A percentile compares a stretch with the other conserved stretches of the same genome.
Conservation (phyloP, 2,797 vertebrate genomes). For the Alfaro cultratus region DNA sequence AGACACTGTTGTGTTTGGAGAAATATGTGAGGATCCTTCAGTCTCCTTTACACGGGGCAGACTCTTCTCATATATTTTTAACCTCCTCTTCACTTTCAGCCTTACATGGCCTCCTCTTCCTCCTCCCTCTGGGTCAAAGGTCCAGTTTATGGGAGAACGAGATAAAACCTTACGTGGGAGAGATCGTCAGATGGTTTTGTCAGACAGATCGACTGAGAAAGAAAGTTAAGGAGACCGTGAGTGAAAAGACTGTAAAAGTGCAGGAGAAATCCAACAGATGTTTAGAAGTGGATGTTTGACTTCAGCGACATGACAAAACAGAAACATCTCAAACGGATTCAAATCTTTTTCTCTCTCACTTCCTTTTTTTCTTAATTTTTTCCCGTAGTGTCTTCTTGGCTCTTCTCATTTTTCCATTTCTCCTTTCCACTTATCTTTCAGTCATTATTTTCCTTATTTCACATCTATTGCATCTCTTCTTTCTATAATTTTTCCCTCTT, state of each 20-base stretch:
- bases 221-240: conserved; percentile 3
- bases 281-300: conserved; percentile 34
- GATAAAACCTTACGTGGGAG: conserved; percentile 50
- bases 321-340: conserved; percentile 45
- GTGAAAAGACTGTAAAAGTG: conserved; percentile 18
- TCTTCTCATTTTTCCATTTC: not conserved
- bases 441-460: not conserved
- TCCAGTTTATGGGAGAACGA: conserved; percentile 20
- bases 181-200: conserved; percentile 45
- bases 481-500: not conserved
- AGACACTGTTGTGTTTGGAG: conserved; percentile 69
- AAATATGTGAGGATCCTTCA: conserved; percentile 42
- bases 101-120: conserved; percentile 20
- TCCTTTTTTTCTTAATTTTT: not conserved
- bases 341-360: conserved; percentile 15
- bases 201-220: conserved; percentile 27
- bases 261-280: conserved; percentile 65
- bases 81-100: conserved; percentile 31
- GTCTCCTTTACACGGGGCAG: conserved; percentile 46
- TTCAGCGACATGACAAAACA: conserved; percentile 52
- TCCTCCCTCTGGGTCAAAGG: conserved; percentile 42
- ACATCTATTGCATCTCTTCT: not conserved
- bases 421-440: not conserved
- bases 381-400: rapidly evolving
- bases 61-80: conserved; percentile 47